These are phyloP conservation scores for Petrocephalus zakoni DNA, from an alignment of 2,113 vertebrate species.

Conservation along the genomic window DNA sequence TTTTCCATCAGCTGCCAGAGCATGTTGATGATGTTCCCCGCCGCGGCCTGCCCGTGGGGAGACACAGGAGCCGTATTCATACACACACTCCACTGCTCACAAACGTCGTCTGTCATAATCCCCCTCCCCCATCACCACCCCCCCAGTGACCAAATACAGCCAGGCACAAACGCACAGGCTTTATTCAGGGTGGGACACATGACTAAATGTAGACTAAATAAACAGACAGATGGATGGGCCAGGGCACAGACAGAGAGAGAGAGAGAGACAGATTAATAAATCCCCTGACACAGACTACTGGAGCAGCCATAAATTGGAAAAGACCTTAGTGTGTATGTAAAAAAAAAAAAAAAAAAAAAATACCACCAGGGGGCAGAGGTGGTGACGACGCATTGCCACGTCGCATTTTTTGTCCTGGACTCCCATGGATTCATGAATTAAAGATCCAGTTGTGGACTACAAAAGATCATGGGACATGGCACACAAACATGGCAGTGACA, in stretches of 20 bases:
- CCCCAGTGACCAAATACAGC: no score
- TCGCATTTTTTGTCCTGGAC: background rate
- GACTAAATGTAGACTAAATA: background rate
- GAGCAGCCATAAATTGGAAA: background rate
- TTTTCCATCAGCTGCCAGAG: conserved; percentile 99
- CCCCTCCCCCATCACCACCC: no score
- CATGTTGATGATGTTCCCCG: conserved; percentile 98
- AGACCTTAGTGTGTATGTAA: background rate
- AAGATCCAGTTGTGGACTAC: background rate
- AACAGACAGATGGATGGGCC: background rate
- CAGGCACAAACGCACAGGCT: background rate
- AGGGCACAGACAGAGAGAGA: background rate
- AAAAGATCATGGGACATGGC: background rate
- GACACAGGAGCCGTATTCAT: background rate
- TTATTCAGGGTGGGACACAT: background rate
- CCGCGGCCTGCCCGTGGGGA: conserved; percentile 73
- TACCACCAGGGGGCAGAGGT: background rate
- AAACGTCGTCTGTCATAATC: no score
- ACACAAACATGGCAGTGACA: background rate
- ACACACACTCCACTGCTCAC: background rate
- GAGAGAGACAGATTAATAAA: background rate
- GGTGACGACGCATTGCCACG: background rate
- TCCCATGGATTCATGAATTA: background rate
- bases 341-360: background rate
- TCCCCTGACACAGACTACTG: background rate